Evolutionary conservation across 2,113 vertebrate species (phyloP), one percentile per base, ranked within the genome.

Genomic region (Indicator indicator): DNA sequence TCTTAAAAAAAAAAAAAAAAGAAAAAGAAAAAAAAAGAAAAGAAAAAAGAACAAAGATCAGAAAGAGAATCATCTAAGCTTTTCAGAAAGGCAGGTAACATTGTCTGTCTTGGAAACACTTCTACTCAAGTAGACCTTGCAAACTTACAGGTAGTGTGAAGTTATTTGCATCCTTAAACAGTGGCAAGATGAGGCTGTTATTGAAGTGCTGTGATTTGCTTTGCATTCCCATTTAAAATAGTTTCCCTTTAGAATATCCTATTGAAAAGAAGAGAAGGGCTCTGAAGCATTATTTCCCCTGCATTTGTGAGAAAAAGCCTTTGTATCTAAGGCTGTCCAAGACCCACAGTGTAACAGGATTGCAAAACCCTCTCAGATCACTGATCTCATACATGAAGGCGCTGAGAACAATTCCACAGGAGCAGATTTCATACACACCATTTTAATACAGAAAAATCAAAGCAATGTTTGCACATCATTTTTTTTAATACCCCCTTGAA

Each of bases 361-460:
- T 16, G 59, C 19, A 77, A 93, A 94, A 32, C 36, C 30, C 4
- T 28, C 30, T 64, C 33, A 73, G 33, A 74, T 58, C 80, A 64
- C 27, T 7, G 6, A 10, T 12, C n/a, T 71, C 5, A 2, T 5
- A 77, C 14, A 26, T 76, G 73, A 95, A 93, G 95, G 62, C 36
- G n/a, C 24, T 11, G 44, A 69, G 36, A 93, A 91, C 40, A 88
- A 86, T 48, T 76, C 62, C 46, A 76, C 38, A 86, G 65, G 2
- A 62, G 30, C 27, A 86, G 55, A 81, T 81, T 64, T 88, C 83
- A 91, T n/a, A 83, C 58, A 75, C 11, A 42, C 54, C 67, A 40
- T 36, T 80, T 84, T 63, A 73, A 58, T 82, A 79, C n/a, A 84
- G 67, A 90, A 88, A 90, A 91, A 94, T 83, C 79, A 88, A 95